A percentile compares a stretch with the other conserved stretches of the same genome.
Evolutionary conservation across 1,140 invertebrate species (phyloP).

Genomic region (Oryzaephilus surinamensis): DNA sequence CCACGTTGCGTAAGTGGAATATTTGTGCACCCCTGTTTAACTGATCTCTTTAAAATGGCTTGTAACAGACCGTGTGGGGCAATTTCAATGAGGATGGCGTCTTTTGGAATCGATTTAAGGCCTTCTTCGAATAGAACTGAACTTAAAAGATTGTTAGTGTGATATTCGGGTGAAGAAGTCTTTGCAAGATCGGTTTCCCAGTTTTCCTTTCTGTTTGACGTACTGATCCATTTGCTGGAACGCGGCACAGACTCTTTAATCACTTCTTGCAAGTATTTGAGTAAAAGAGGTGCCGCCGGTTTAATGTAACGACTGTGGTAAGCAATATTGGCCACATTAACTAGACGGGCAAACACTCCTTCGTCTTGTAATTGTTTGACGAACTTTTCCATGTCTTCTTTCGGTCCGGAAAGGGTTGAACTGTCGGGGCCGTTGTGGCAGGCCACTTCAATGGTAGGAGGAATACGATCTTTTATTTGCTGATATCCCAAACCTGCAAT

Average conservation of each 20-base stretch:
- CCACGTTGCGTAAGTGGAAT: conserved; percentile 70
- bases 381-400: conserved; percentile 56
- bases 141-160: conserved; percentile 81
- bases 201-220: conserved; percentile 65
- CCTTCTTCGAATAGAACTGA: conserved; percentile 83
- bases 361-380: conserved; percentile 57
- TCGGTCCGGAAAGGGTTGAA: conserved; percentile 77
- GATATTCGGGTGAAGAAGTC: conserved; percentile 79
- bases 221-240: conserved; percentile 73
- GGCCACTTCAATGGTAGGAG: conserved; percentile 62
- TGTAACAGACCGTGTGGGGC: conserved; percentile 74
- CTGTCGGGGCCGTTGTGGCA: conserved; percentile 79
- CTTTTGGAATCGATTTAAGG: conserved; percentile 58
- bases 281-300: conserved; percentile 61
- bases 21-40: conserved; percentile 51
- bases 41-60: conserved; percentile 53
- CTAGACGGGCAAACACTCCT: conserved; percentile 71
- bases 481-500: conserved; percentile 31
- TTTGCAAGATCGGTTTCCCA: conserved; percentile 62
- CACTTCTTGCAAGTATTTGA: conserved; percentile 60
- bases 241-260: conserved; percentile 58
- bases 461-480: conserved; percentile 47
- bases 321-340: conserved; percentile 71
- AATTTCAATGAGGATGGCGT: conserved; percentile 70
- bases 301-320: conserved; percentile 77